Base-by-base conservation (phyloP, 2,797 vertebrate genomes). In the Peromyscus attwateri region DNA sequence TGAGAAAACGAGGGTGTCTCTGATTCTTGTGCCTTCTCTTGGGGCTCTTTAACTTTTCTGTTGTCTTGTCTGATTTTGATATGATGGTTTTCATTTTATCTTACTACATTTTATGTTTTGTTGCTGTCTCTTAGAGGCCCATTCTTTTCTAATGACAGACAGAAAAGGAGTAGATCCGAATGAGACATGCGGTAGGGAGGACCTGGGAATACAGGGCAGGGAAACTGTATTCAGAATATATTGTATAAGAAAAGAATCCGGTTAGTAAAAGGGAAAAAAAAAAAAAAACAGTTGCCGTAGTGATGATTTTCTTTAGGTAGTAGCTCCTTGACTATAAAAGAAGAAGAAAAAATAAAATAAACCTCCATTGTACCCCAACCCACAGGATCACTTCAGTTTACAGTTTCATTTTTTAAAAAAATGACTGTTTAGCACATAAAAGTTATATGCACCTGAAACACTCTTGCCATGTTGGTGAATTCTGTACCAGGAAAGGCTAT, bases 371-470 rank as follows among this genome's bases (percentile, higher is more conserved):
- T 91, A 79, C n/a, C 57, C 10, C 14, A 73, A 93, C 27, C 79
- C 60, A 89, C 57, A 93, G 7, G 40, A n/a, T 7, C 25, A 83
- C 70, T 90, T 89, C 23, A 66, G 13, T 89, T 93, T 88, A 92
- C 3, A 71, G 60, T 25, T 89, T 77, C 6, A 52, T 89, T 43
- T 1, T 91, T 29, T 0, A 12, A 34, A 92, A n/a, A n/a, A 87
- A 60, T 52, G 1, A 46, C 25, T 64, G 71, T 77, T 88, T 73
- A 52, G 71, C 52, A 3, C 43, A 52, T 68, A 70, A 79, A 95
- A 94, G 46, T 87, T 75, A n/a, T 68, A 91, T 27, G n/a, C 91
- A 85, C n/a, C 87, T 88, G 21, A 95, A 77, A 84, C 14, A 64
- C 19, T 37, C 25, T 27, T 60, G 1, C 55, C 68, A 64, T 64